Base-by-base conservation (phyloP, 1,140 invertebrate genomes). In the Pollicipes pollicipes region DNA sequence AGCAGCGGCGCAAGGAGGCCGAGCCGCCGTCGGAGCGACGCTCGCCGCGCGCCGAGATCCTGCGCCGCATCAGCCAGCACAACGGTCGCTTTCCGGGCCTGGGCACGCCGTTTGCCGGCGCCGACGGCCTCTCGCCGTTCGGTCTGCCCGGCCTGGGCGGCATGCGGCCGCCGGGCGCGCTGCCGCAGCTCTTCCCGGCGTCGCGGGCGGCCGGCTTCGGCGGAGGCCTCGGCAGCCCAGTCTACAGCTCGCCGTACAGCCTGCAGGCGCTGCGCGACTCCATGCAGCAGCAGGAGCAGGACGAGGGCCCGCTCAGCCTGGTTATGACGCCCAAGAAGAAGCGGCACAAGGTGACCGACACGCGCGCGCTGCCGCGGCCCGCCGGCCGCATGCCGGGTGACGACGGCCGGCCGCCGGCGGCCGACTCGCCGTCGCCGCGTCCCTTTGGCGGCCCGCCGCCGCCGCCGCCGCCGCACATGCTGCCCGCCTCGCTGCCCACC, bases 241-340 rank as follows among this genome's bases (percentile, higher is more conserved):
- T 58, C 13, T 58, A 58, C 45, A 58, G 45, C 45, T 10, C 24
- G 45, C 27, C 64, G 24, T 66, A 66, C 64, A 66, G 64, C 28
- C 64, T 66, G 10, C 64, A 66, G 28, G 28, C 75, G 31, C 72
- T 73, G 30, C 45, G 73, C 1, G 67, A 58, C 6, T 58, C 37
- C 0, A 68, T 28, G 75, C 83, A 83, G 79, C 86, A 84, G 82
- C 84, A 87, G 77, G 80, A 81, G 69, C 93, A 97, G 80, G 95
- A 93, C 77, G 94, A 97, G 80, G 90, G 63, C 6, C 80, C 94
- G 0, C 85, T 97, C 21, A 92, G 92, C 76, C 84, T 97, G 73
- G 92, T 97, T 30, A 92, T 97, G 72, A 89, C 90, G 30, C 91
- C 92, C 0, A 96, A 96, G 81, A 95, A 94, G 83, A 97, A 96